These are phyloP conservation scores for Lutjanus erythropterus DNA, from an alignment of 2,113 vertebrate species.

Conservation along the genomic window DNA sequence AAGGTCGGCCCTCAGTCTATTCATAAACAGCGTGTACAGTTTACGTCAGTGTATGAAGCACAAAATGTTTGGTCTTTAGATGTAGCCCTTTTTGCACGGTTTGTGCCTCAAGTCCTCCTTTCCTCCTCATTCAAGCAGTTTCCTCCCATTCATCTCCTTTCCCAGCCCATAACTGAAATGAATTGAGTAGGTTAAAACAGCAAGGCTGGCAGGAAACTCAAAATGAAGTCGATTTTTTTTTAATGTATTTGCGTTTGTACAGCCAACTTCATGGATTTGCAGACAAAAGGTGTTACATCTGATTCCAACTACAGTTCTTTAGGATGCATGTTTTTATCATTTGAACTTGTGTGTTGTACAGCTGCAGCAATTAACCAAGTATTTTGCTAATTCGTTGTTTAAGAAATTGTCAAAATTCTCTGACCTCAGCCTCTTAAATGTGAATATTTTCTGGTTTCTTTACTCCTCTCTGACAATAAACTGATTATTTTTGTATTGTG, in stretches of 20 bases:
- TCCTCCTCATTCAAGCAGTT: conserved; percentile 9
- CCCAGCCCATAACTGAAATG: not conserved
- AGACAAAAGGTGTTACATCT: not conserved
- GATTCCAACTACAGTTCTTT: not conserved
- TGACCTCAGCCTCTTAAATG: no score
- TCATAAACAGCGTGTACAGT: not conserved
- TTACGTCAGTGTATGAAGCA: not conserved
- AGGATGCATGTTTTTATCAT: not conserved
- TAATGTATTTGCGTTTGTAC: not conserved
- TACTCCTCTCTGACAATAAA: no score
- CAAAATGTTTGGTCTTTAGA: not conserved
- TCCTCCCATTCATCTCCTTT: conserved; percentile 16
- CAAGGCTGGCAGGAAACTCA: not conserved
- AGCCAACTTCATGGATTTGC: not conserved
- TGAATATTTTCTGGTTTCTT: no score
- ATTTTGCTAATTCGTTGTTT: no score
- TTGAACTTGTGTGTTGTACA: no score
- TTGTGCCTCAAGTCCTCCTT: conserved; percentile 1
- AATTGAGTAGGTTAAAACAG: not conserved
- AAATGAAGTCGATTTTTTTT: not conserved
- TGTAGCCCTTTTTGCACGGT: not conserved
- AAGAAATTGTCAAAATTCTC: no score
- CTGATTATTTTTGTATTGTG: no score
- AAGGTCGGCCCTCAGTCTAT: not conserved
- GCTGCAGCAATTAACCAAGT: no score